Percentiles rank a stretch among this genome's conserved stretches.
Evolutionary conservation across 2,888 invertebrate species (phyloP).

Genomic region (Linyphia triangularis): DNA sequence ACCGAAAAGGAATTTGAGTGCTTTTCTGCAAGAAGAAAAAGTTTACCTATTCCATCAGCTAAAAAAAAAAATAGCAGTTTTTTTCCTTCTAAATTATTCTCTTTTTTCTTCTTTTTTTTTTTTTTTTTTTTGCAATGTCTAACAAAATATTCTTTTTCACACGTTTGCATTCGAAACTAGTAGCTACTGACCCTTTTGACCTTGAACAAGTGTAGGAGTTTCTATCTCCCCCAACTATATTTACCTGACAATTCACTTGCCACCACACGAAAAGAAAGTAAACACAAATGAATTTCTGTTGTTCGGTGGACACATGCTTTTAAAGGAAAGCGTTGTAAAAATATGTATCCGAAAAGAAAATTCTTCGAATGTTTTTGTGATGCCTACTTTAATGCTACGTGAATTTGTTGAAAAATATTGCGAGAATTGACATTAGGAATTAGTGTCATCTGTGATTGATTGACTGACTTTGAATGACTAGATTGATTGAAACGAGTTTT

Average conservation of each 20-base stretch:
- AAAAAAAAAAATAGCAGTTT: neutral
- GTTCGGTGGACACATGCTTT: conserved; percentile 15
- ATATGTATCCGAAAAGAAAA: neutral
- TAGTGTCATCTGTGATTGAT: neutral
- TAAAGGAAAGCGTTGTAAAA: conserved; percentile 1
- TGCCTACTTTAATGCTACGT: neutral
- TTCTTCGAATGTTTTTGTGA: neutral
- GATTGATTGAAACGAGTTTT: too few relatives aligned
- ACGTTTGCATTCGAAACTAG: conserved; percentile 7
- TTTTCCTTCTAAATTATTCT: conserved; percentile 38
- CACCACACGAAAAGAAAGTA: conserved; percentile 20
- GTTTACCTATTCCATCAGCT: neutral
- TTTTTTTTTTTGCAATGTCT: neutral
- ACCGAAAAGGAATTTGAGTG: neutral
- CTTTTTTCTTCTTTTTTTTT: neutral
- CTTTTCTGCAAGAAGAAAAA: neutral
- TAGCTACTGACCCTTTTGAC: conserved; percentile 51
- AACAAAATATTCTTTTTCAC: too few relatives aligned
- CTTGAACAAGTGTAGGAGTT: conserved; percentile 30
- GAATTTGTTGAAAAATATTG: neutral
- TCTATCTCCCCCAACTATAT: neutral
- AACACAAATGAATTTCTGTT: conserved; percentile 15
- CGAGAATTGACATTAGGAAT: neutral
- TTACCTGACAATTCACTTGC: conserved; percentile 20
- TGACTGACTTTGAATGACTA: too few relatives aligned